A percentile compares a stretch with the other conserved stretches of the same genome.
phyloP scores from a whole-genome alignment of 2,888 invertebrate species.

The Allacma fusca region DNA sequence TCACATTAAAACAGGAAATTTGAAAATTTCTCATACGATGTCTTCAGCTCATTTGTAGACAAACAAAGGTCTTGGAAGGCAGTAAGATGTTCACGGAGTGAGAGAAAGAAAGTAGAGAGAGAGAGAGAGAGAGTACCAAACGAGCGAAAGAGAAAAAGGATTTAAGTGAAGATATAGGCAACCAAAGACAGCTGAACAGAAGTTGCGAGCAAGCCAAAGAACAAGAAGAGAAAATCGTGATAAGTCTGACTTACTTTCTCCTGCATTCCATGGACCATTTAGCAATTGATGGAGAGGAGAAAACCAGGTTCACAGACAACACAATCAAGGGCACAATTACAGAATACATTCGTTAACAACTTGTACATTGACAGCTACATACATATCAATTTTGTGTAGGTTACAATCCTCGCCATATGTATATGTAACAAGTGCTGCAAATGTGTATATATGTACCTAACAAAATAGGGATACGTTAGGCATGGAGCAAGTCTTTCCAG shows the following conservation, averaged over 20 bases:
- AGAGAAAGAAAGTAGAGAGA: constrained; percentile 14
- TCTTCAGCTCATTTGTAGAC: not conserved
- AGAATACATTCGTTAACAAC: constrained; percentile 46
- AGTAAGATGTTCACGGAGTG: not conserved
- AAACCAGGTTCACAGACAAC: constrained; percentile 57
- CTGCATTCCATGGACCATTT: constrained; percentile 56
- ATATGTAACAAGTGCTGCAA: not conserved
- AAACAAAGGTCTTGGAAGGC: not conserved
- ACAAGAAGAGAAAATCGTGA: constrained; percentile 47
- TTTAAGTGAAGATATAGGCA: not conserved
- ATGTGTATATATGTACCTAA: not conserved
- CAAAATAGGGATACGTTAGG: too few species aligned
- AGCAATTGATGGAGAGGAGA: constrained; percentile 55
- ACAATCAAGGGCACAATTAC: constrained; percentile 53
- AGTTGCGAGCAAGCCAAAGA: constrained; percentile 41
- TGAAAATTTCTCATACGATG: too few species aligned
- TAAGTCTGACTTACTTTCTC: constrained; percentile 61
- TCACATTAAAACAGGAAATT: too few species aligned
- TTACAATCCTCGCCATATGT: not conserved
- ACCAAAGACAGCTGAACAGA: not conserved
- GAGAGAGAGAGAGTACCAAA: constrained; percentile 22
- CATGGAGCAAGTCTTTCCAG: too few species aligned
- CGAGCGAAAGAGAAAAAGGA: constrained; percentile 16
- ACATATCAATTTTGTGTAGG: constrained; percentile 20
- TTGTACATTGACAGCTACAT: constrained; percentile 40